Conservation (phyloP, 2,888 invertebrate species). For the Oligia latruncula region DNA sequence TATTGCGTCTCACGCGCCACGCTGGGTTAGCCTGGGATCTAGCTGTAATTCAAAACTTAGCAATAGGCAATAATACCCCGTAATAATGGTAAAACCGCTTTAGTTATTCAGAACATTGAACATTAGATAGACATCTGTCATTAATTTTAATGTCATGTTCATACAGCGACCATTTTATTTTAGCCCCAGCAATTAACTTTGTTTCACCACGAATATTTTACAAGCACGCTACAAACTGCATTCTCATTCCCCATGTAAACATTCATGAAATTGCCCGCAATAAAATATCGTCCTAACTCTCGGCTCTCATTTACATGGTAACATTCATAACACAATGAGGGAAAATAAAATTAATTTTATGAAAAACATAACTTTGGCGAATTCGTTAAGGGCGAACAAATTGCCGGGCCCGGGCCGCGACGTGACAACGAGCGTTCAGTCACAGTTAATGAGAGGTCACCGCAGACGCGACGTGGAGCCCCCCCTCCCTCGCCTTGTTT, state of each 20-base stretch:
- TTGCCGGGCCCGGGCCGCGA: slow-evolving; percentile 77
- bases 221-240: slow-evolving; percentile 51
- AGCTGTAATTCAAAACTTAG: slow-evolving; percentile 25
- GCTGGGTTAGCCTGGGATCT: slow-evolving; percentile 69
- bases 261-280: slow-evolving; percentile 56
- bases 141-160: slow-evolving; percentile 12
- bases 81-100: slow-evolving; percentile 16
- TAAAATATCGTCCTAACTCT: slow-evolving; percentile 63
- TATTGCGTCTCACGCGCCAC: slow-evolving; percentile 82
- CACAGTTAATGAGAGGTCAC: slow-evolving; percentile 83
- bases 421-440: slow-evolving; percentile 83
- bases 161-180: slow-evolving; percentile 27
- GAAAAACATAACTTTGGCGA: slow-evolving; percentile 81
- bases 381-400: slow-evolving; percentile 83
- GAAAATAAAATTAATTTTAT: slow-evolving; percentile 82
- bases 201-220: slow-evolving; percentile 37
- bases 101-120: background rate
- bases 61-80: slow-evolving; percentile 4
- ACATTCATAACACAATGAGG: slow-evolving; percentile 70
- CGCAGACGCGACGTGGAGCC: slow-evolving; percentile 70
- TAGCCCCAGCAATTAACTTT: slow-evolving; percentile 26
- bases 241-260: slow-evolving; percentile 49
- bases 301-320: slow-evolving; percentile 73
- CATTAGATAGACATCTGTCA: slow-evolving; percentile 9
- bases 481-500: slow-evolving; percentile 65